Evolutionary conservation across 2,113 vertebrate genomes (phyloP).

Genomic region (Nibea coibor): DNA sequence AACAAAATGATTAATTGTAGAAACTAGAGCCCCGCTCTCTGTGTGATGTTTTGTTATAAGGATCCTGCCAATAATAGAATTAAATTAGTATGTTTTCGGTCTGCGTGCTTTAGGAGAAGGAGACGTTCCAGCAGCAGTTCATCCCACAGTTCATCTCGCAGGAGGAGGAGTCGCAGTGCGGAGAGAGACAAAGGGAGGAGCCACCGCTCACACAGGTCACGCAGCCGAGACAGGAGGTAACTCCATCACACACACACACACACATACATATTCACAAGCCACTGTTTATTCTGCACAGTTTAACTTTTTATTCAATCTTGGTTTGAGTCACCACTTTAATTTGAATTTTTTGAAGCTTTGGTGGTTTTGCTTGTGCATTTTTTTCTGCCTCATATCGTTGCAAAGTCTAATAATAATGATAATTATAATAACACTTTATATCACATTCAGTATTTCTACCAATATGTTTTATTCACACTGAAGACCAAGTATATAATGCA

Average conservation of each 20-base stretch:
- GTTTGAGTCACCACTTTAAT: neutral
- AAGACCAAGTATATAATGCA: neutral
- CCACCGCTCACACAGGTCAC: constrained; percentile 90
- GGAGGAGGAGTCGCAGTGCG: constrained; percentile 89
- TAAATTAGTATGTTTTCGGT: constrained; percentile 27
- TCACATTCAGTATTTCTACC: neutral
- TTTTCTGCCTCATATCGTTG: neutral
- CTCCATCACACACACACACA: neutral
- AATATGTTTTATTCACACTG: neutral
- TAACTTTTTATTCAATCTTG: neutral
- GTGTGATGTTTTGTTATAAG: constrained; percentile 28
- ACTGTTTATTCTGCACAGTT: neutral
- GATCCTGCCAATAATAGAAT: constrained; percentile 11
- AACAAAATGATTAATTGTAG: constrained; percentile 29
- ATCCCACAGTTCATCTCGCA: constrained; percentile 90
- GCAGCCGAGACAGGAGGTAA: constrained; percentile 92
- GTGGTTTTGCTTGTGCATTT: neutral
- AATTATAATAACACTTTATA: neutral
- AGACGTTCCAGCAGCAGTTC: constrained; percentile 94
- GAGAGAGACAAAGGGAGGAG: constrained; percentile 89
- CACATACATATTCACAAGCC: neutral
- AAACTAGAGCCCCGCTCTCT: neutral
- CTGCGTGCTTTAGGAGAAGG: constrained; percentile 83
- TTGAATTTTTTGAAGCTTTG: neutral
- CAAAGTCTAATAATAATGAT: neutral